Base-by-base conservation (phyloP, 2,888 invertebrate genomes). In the Drosophila pegasa region DNA sequence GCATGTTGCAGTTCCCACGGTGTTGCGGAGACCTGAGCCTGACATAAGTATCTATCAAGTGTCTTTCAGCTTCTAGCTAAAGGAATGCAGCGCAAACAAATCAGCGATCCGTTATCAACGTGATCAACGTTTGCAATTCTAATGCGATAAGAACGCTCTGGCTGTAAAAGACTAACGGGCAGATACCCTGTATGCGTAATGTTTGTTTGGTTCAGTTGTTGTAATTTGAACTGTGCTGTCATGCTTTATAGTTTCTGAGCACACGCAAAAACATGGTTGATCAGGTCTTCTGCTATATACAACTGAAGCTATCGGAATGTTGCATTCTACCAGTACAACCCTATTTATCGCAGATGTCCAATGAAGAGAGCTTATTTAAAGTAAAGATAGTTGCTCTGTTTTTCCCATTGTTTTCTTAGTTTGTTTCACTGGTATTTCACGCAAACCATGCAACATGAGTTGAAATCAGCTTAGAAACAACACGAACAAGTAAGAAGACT, bases 61-160 rank as follows among this genome's bases (percentile, higher is more conserved):
- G 22, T 73, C 59, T 18, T 52, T 63, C 33, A n/a, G 56, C 67
- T 31, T 72, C 62, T 27, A 40, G 37, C 51, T 73, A 4, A 48
- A 48, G 64, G 64, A 75, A 78, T 75, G 75, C 75, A 29, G 60
- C 68, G 75, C 60, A 33, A 58, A 58, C 78, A 61, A 50, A 54
- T 67, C 43, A 25, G 43, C 48, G 25, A 45, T 45, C 12, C 38
- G 7, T 40, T 33, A 45, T 62, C 48, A 48, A 35, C 62, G 33
- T 22, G 18, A 48, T 35, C 35, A 38, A 25, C 31, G 20, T 27
- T 16, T 38, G 38, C 31, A 6, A 25, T 37, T 27, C 35, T 18
- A 69, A 69, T 70, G 31, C 54, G 47, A 18, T 3, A 16, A 6
- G 5, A 27, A 16, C 27, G 27, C 16, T 8, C 7, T 10, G 16